Evolutionary conservation across 2,113 vertebrate species (phyloP), one percentile per base, ranked within the genome.

Genomic region (Motacilla tschutschensis): DNA sequence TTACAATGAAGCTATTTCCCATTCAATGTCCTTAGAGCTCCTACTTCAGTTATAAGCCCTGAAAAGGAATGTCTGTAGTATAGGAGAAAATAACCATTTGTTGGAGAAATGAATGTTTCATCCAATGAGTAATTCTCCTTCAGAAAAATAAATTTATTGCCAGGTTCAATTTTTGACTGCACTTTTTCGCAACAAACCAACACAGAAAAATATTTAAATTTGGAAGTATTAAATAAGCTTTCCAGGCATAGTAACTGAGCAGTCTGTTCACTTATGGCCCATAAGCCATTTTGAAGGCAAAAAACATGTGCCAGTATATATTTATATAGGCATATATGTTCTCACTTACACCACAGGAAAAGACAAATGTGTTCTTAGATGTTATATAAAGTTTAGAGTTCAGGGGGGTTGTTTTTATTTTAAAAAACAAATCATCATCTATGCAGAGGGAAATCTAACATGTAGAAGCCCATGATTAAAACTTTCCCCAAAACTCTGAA

Each of bases 371-470:
- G 75, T 74, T 88, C 85, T 60, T 36, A 31, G n/a, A 82, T 53
- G 75, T 92, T 92, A 91, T 31, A 90, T 86, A 87, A 89, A 89
- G 83, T 91, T 91, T 78, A 90, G 79, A 85, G 91, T 89, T 95
- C 82, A 80, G 2, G n/a, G 53, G 55, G 82, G 77, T 26, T 87
- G 64, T 24, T 85, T 88, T 85, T 82, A 79, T 79, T 86, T 59
- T 24, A 74, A 60, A 92, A 82, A 87, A 70, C 44, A 82, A 79
- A 79, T 88, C 43, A 82, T 65, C 36, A 35, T 59, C 48, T 84
- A 77, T 76, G 72, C 84, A 86, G 67, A 78, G 48, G 71, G 69
- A 83, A 91, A 65, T 73, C 60, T 64, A 86, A 79, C 43, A 33
- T 36, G 31, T 31, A 73, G 40, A 88, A 69, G 48, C 19, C 43